Percentiles rank a stretch among this genome's conserved stretches.
phyloP scores from a whole-genome alignment of 2,888 invertebrate species.

The Dioctria rufipes region DNA sequence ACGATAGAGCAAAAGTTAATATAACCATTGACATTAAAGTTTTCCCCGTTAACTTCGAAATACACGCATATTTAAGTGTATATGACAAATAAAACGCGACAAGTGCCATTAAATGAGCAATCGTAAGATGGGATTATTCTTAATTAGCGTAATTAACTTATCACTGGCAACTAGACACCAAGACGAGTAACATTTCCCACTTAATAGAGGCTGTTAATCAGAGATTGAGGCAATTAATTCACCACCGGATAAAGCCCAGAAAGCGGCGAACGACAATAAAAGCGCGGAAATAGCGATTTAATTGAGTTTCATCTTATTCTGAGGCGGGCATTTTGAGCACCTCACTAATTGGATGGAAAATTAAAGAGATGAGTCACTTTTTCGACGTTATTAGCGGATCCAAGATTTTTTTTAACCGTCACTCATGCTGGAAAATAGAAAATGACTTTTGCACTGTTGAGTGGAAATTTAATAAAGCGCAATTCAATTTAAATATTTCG shows the following conservation, averaged over 20 bases:
- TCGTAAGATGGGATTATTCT: slow-evolving; percentile 7
- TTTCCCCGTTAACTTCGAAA: too few species aligned
- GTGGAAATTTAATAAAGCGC: too few species aligned
- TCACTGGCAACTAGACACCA: slow-evolving; percentile 26
- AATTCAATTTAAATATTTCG: too few species aligned
- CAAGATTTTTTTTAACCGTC: neutral
- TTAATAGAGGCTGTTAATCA: slow-evolving; percentile 14
- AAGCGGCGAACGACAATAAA: slow-evolving; percentile 38
- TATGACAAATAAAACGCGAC: slow-evolving; percentile 10
- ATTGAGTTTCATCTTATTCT: slow-evolving; percentile 35
- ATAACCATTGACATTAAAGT: too few species aligned
- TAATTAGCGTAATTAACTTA: slow-evolving; percentile 47
- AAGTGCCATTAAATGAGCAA: slow-evolving; percentile 20
- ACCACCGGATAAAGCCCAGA: slow-evolving; percentile 21
- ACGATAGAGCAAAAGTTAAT: too few species aligned
- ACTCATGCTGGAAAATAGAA: too few species aligned
- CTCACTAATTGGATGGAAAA: slow-evolving; percentile 41
- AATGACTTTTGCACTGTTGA: too few species aligned
- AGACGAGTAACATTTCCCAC: neutral
- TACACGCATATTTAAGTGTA: too few species aligned
- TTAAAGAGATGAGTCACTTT: slow-evolving; percentile 45
- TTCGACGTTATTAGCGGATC: slow-evolving; percentile 25
- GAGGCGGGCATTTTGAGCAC: slow-evolving; percentile 37
- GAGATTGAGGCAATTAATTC: slow-evolving; percentile 44
- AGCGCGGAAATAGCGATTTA: slow-evolving; percentile 31